phyloP scores from a whole-genome alignment of 1,140 invertebrate genomes.

The Zaprionus camerounensis region DNA sequence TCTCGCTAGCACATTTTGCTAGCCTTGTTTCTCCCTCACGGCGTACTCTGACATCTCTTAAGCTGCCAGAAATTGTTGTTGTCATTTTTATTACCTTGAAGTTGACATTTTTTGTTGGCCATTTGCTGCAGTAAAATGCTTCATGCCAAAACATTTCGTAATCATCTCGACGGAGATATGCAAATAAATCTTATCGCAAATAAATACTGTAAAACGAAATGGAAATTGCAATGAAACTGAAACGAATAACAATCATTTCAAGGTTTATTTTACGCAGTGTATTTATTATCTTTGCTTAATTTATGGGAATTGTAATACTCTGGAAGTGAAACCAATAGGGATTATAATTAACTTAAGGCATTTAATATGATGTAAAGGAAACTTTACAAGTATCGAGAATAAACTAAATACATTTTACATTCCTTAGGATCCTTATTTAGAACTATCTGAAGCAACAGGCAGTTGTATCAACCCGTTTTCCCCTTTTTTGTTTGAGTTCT shows the following conservation, averaged over 20 bases:
- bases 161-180: constrained; percentile 13
- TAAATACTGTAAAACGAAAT: constrained; percentile 10
- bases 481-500: neutral
- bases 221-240: neutral
- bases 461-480: neutral
- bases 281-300: neutral
- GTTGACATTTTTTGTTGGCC: constrained; percentile 22
- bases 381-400: neutral
- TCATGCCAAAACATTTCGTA: constrained; percentile 17
- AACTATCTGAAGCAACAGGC: neutral
- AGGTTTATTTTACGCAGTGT: neutral
- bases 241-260: neutral
- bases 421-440: too few species aligned
- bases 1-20: neutral
- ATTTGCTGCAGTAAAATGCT: constrained; percentile 12
- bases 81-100: constrained; percentile 37
- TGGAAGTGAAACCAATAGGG: neutral
- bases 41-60: constrained; percentile 20
- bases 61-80: constrained; percentile 26
- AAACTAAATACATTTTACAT: too few species aligned
- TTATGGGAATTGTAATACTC: neutral
- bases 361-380: neutral
- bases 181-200: constrained; percentile 22
- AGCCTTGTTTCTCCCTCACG: neutral
- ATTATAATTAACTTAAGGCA: neutral